These are phyloP conservation scores for Crambe crambe DNA, from an alignment of 37 sponge, comb jelly and placozoan genomes.

Conservation along the genomic window DNA sequence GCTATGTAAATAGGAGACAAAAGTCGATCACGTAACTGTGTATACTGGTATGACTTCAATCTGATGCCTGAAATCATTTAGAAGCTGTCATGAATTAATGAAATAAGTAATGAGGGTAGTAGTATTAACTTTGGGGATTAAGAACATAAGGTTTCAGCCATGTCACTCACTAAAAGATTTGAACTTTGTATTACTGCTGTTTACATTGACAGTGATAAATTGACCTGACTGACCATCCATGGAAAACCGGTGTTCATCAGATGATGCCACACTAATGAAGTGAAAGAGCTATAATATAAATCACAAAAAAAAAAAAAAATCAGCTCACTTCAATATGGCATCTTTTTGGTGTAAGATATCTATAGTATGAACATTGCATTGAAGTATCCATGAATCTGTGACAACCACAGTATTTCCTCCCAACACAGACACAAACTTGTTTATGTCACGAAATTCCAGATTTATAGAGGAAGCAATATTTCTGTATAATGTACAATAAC, in stretches of 20 bases:
- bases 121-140: too few relatives aligned
- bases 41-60: constrained; percentile 80
- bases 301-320: background rate
- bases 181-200: constrained; percentile 33
- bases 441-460: constrained; percentile 67
- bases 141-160: background rate
- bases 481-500: constrained; percentile 18
- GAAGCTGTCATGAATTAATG: background rate
- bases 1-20: constrained; percentile 70
- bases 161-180: constrained; percentile 53
- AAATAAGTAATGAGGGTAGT: too few relatives aligned
- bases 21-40: constrained; percentile 67
- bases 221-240: constrained; percentile 47
- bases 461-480: constrained; percentile 60
- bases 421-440: constrained; percentile 78
- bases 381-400: constrained; percentile 90
- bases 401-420: constrained; percentile 70
- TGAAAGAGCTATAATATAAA: background rate
- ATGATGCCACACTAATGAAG: constrained; percentile 36
- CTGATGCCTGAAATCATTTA: constrained; percentile 36
- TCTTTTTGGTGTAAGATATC: constrained; percentile 53
- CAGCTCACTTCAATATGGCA: constrained; percentile 57
- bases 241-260: constrained; percentile 56
- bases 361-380: constrained; percentile 51
- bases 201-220: constrained; percentile 58